These are phyloP conservation scores for Chroicocephalus ridibundus DNA, from an alignment of 2,113 vertebrate species.

Conservation along the genomic window DNA sequence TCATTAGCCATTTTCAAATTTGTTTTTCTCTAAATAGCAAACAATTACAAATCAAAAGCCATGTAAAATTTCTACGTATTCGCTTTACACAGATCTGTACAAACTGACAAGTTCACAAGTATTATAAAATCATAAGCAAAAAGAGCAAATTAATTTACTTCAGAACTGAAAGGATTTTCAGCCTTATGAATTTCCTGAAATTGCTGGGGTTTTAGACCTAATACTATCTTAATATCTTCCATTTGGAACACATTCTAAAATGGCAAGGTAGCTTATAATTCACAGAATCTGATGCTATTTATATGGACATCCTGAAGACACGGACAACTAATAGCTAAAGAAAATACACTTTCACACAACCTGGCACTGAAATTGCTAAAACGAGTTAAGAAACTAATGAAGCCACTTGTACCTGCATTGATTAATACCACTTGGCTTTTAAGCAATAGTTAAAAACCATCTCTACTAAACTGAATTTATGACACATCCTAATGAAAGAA, in stretches of 20 bases:
- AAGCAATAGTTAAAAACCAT: not conserved
- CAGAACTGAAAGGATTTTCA: not conserved
- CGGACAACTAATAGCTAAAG: not conserved
- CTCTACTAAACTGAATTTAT: not conserved
- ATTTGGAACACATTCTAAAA: not conserved
- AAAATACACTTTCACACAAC: not conserved
- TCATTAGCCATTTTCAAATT: not conserved
- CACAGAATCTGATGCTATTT: not conserved
- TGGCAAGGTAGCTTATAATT: not conserved
- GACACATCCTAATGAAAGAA: not conserved
- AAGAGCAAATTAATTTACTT: not conserved
- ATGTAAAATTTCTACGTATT: not conserved
- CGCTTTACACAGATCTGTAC: not conserved
- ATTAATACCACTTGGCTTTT: not conserved
- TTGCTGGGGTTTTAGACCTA: not conserved
- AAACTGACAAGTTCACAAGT: not conserved
- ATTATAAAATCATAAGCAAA: not conserved
- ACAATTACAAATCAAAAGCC: not conserved
- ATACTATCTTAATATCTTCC: not conserved
- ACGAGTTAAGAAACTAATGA: not conserved
- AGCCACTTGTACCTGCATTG: not conserved
- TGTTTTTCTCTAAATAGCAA: not conserved
- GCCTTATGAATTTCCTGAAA: not conserved
- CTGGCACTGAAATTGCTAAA: not conserved
- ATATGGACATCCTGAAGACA: not conserved